A percentile compares a stretch with the other conserved stretches of the same genome.
Conservation (phyloP, 2,113 vertebrate genomes). For the Daboia siamensis region DNA sequence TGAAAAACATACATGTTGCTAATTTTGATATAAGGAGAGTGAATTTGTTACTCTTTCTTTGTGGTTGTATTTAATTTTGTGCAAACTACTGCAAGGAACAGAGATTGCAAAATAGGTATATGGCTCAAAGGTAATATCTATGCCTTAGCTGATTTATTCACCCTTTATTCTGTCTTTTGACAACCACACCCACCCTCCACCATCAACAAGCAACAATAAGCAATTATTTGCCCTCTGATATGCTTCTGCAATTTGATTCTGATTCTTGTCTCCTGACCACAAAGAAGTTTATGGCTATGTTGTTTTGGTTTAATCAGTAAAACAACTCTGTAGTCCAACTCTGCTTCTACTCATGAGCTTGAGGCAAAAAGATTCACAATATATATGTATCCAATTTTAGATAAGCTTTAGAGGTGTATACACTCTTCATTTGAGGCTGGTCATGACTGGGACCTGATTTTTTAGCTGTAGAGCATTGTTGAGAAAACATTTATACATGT, state of each 20-base stretch:
- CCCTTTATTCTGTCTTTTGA: background rate
- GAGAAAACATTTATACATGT: background rate
- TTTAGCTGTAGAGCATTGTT: background rate
- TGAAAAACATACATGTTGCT: background rate
- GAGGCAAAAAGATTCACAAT: background rate
- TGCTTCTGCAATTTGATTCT: background rate
- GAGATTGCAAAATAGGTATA: background rate
- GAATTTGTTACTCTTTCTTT: background rate
- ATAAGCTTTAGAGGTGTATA: background rate
- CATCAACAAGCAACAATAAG: background rate
- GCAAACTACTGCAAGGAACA: slow-evolving; percentile 3
- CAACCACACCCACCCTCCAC: background rate
- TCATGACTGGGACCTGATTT: too few species aligned
- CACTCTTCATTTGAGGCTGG: background rate
- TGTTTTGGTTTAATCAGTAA: background rate
- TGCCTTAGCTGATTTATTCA: too few species aligned
- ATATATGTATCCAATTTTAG: background rate
- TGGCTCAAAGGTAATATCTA: background rate
- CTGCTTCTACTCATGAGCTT: background rate
- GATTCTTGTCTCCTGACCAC: background rate
- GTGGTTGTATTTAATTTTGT: fast-evolving
- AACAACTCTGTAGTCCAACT: background rate
- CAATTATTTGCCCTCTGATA: background rate
- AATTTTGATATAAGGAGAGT: background rate
- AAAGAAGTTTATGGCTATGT: background rate